Evolutionary conservation across 1,140 invertebrate genomes (phyloP), one percentile per base, ranked within the genome.

Genomic region (Micrasema longulum): DNA sequence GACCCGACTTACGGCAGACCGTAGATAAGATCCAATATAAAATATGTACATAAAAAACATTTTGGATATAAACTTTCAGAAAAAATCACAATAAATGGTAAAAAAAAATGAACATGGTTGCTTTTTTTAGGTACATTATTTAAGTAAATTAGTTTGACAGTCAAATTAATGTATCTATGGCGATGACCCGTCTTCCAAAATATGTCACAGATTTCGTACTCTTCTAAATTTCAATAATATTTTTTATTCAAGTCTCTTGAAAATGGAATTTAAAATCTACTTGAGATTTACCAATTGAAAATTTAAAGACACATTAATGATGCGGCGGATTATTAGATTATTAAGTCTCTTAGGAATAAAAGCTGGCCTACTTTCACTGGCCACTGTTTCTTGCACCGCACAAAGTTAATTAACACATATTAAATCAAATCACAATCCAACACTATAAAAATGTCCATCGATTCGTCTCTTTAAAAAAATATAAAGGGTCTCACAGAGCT

Each of bases 361-460:
- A 74, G 73, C 73, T 71, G 73, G 69, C 73, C 73, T 70, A 63
- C 50, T 71, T 67, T 70, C 67, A 74, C 72, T 74, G 72, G 69
- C 73, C 68, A 64, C 53, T 36, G 47, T 63, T 47, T 68, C 35
- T 26, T 14, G 50, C 35, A 23, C 69, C 69, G 53, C 63, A 66
- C 69, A 35, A 47, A 20, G 53, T 72, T 72, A 55, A 69, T 36
- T 71, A 70, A 69, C 73, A 75, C 73, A 70, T 70, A 60, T 64
- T 65, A 63, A 57, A 73, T 50, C 36, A 69, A 69, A 69, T 69
- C 53, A 74, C 73, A 70, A 74, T 69, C 65, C 35, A 43, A 67
- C 68, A 74, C 63, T 71, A 64, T 31, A 68, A 53, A 35, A 47
- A n/a, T 66, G 48, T 66, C 20, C 16, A 18, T 31, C 26, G 26